Conservation (phyloP, 2,888 invertebrate species). For the Barypeithes pellucidus region DNA sequence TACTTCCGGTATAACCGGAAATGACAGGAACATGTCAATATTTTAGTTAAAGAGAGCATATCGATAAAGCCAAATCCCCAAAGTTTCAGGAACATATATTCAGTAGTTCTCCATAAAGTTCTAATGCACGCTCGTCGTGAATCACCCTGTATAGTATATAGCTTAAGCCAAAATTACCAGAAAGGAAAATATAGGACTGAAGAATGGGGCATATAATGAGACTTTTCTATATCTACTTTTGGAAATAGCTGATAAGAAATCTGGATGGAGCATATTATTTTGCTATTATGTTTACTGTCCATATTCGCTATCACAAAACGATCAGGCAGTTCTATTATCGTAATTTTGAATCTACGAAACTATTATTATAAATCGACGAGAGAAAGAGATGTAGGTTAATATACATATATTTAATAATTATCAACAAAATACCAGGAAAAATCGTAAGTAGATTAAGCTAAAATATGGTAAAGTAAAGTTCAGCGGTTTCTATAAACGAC, state of each 20-base stretch:
- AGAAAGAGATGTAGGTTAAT: constrained; percentile 2
- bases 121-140: too few species aligned
- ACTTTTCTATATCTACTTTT: background rate
- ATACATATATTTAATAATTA: background rate
- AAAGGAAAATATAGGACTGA: background rate
- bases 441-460: background rate
- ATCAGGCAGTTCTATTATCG: background rate
- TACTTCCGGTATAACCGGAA: too few species aligned
- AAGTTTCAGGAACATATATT: too few species aligned
- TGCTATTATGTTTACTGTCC: background rate
- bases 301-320: background rate
- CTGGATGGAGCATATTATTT: background rate
- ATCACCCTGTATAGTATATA: too few species aligned
- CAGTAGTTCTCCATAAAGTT: too few species aligned
- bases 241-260: constrained; percentile 2
- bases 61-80: too few species aligned
- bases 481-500: too few species aligned
- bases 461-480: too few species aligned
- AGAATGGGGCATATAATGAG: background rate
- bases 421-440: background rate
- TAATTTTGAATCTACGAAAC: constrained; percentile 4
- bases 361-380: background rate
- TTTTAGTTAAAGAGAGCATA: too few species aligned
- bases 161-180: too few species aligned
- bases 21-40: too few species aligned